Conservation (phyloP, 2,797 vertebrate genomes). For the Todus mexicanus region DNA sequence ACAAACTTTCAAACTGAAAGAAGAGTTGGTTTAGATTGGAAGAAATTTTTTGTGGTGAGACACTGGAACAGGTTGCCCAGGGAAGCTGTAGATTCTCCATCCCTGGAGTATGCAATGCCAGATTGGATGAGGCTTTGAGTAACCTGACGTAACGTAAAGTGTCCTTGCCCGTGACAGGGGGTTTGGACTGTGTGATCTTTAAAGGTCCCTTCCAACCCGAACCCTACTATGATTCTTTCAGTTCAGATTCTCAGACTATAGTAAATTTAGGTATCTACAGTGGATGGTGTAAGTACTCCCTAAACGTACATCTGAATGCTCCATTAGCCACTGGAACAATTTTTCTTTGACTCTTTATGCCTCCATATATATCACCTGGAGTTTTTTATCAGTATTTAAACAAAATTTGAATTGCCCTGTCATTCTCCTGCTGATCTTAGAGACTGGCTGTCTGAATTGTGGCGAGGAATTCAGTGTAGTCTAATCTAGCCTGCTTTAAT, state of each 20-base stretch:
- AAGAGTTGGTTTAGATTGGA: not conserved
- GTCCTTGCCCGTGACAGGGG: not conserved
- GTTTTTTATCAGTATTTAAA: not conserved
- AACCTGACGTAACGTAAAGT: not conserved
- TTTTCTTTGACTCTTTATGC: not conserved
- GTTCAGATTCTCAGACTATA: not conserved
- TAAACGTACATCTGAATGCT: not conserved
- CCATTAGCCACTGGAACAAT: not conserved
- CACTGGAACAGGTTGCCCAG: not conserved
- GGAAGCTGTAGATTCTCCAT: not conserved
- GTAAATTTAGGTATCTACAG: not conserved
- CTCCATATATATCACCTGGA: not conserved
- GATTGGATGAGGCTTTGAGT: not conserved
- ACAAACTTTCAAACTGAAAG: not conserved
- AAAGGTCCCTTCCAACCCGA: not conserved
- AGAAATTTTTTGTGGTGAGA: not conserved
- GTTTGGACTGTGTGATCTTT: not conserved
- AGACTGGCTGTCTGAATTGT: not conserved
- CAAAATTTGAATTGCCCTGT: not conserved
- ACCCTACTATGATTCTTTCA: not conserved
- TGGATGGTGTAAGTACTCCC: not conserved
- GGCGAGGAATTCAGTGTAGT: not conserved
- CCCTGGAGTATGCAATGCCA: not conserved
- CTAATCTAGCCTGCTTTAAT: rapidly evolving
- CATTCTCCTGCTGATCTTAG: not conserved